Base-by-base conservation (phyloP, 2,797 vertebrate species). In the Platalea minor region DNA sequence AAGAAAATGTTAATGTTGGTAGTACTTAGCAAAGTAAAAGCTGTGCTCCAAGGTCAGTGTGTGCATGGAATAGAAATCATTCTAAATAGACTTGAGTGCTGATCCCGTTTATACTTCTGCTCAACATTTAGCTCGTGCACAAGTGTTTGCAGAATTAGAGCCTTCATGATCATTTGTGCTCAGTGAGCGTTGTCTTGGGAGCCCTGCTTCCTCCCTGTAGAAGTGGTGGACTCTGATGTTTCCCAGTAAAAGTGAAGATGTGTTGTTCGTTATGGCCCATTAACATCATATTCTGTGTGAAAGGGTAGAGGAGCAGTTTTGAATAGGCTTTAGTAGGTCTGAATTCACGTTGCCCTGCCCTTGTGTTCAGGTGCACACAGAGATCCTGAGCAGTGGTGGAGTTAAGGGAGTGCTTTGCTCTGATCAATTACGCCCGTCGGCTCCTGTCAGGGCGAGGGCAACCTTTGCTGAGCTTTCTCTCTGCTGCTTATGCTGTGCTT, bases 231-330 rank as follows among this genome's bases (percentile, higher is more conserved):
- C 53, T 69, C 24, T 9, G 20, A 17, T 13, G 19, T 29, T 73
- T 73, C 59, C 59, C 65, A 1, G 50, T 4, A 39, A 0, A 1
- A 16, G 17, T 21, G 68, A n/a, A 13, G 35, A 1, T 37, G 79
- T n/a, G 37, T 11, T 1, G 1, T 10, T n/a, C 3, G 0, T 11
- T 3, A 0, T 2, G 60, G 45, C 64, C 17, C 25, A 0, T 5
- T 53, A 45, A 0, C 15, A 6, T 28, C 33, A 1, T 5, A 1
- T 9, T 15, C 14, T 16, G 21, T 6, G 45, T 29, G 87, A 3
- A 5, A 15, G 25, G 53, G 64, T 7, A 25, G 64, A 53, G 69
- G 28, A 57, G 77, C 59, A 29, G 50, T 8, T 26, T 16, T 33
- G 64, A 1, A 3, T 5, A 13, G 77, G 33, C 68, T 68, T 2